Evolutionary conservation across 2,797 vertebrate genomes (phyloP), one percentile per base, ranked within the genome.

Genomic region (Acridotheres tristis): DNA sequence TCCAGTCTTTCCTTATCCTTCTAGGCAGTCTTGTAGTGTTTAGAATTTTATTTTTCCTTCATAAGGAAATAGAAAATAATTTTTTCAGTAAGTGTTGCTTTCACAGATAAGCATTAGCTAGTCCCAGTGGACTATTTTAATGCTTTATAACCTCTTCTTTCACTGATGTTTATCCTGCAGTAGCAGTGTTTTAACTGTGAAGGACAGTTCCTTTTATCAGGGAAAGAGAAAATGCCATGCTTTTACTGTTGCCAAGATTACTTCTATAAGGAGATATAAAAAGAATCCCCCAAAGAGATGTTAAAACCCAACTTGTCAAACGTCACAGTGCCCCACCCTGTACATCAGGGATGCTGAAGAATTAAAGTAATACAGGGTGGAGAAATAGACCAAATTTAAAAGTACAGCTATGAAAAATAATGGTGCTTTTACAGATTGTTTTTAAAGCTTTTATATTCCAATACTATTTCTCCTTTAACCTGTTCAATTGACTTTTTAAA

Each of bases 231-330:
- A 78, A 75, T 82, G 48, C 22, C 55, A 27, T 62, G 32, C 45
- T 83, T 94, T 84, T 83, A 38, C 45, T 81, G n/a, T 86, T 92
- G 88, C 76, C 66, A 84, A 66, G 76, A 81, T 92, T 65, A 63
- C 62, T 94, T 93, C 78, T 75, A 42, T 86, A 88, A 90, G 62
- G 29, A 88, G 63, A 86, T 76, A 88, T 50, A 79, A 90, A 95
- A 95, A 89, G 68, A 86, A 73, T 72, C 13, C 27, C 6, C 15
- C n/a, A 30, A 65, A 61, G 36, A 94, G 54, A 61, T 45, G 78
- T 36, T 85, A 75, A 94, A 88, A n/a, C 22, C 13, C 57, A 55
- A 72, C 13, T 42, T 88, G 6, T 22, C 76, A 43, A 88, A 75
- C 1, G 7, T 85, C 53, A 55, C 30, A 29, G 63, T 81, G 50